These are phyloP conservation scores for Ptilorrhoa leucosticta DNA, from an alignment of 2,113 vertebrate genomes.

Conservation along the genomic window DNA sequence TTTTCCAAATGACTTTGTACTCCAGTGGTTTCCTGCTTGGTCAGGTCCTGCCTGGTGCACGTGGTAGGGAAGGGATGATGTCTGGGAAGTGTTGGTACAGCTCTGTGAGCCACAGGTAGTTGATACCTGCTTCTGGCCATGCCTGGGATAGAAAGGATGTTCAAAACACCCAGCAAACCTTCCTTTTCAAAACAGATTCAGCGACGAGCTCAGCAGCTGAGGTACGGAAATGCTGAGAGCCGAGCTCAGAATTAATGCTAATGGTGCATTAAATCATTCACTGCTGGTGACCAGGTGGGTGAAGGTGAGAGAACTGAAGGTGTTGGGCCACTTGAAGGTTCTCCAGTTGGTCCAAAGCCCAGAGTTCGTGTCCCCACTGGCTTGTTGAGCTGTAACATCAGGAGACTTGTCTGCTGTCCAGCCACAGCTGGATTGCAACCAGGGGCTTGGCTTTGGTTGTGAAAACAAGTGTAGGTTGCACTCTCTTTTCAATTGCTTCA, in stretches of 20 bases:
- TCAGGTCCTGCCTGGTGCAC: not conserved
- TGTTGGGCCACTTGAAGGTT: not conserved
- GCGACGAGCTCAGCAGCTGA: not conserved
- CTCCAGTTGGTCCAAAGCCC: not conserved
- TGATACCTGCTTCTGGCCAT: not conserved
- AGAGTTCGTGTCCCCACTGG: not conserved
- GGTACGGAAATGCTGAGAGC: not conserved
- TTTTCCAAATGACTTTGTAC: not conserved
- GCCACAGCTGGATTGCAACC: not conserved
- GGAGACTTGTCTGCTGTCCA: not conserved
- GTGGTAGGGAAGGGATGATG: not conserved
- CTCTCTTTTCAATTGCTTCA: not conserved
- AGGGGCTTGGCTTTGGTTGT: not conserved
- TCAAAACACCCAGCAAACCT: not conserved
- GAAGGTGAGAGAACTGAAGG: not conserved
- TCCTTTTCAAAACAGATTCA: not conserved
- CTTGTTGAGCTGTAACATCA: not conserved
- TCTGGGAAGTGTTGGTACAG: not conserved
- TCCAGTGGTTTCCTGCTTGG: not conserved
- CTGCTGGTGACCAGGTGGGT: not conserved
- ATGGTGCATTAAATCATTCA: not conserved
- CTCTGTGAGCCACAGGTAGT: not conserved
- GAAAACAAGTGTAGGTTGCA: not conserved
- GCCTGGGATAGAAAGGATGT: not conserved
- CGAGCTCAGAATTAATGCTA: not conserved